phyloP scores from a whole-genome alignment of 2,888 invertebrate genomes.

The Pyralis farinalis region DNA sequence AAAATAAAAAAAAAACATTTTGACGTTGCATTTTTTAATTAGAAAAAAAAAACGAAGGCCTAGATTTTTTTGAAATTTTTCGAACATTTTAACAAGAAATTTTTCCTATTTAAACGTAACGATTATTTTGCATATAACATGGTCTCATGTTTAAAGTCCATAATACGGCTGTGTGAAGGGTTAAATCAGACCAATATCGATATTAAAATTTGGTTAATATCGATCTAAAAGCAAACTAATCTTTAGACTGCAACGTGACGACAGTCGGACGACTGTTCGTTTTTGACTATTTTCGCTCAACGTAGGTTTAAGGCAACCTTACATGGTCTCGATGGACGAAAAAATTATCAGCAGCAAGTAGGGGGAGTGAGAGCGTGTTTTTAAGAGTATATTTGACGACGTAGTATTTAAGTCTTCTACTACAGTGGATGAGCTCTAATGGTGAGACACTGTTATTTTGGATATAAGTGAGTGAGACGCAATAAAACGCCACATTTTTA shows the following conservation, averaged over 20 bases:
- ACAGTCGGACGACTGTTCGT: constrained; percentile 26
- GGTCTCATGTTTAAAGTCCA: constrained; percentile 18
- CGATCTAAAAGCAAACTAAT: constrained; percentile 21
- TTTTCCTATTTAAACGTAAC: constrained; percentile 4
- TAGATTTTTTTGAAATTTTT: constrained; percentile 9
- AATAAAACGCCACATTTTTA: no score
- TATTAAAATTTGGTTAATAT: constrained; percentile 27
- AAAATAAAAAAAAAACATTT: background rate
- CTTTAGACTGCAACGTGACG: constrained; percentile 24
- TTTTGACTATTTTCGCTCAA: constrained; percentile 56
- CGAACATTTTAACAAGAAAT: constrained; percentile 1
- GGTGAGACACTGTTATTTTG: no score
- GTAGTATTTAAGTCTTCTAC: no score
- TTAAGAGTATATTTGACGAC: background rate
- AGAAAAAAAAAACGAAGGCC: constrained; percentile 7
- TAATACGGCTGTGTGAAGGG: constrained; percentile 33
- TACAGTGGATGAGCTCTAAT: no score
- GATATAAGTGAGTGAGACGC: no score
- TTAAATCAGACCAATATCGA: constrained; percentile 26
- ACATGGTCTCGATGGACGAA: background rate
- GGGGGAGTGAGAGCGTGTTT: background rate
- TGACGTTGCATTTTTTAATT: constrained; percentile 4
- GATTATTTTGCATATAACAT: constrained; percentile 1
- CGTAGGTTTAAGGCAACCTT: constrained; percentile 40
- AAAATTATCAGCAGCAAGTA: background rate